These are phyloP conservation scores for Capitella teleta DNA, from an alignment of 1,140 invertebrate species.

Conservation along the genomic window DNA sequence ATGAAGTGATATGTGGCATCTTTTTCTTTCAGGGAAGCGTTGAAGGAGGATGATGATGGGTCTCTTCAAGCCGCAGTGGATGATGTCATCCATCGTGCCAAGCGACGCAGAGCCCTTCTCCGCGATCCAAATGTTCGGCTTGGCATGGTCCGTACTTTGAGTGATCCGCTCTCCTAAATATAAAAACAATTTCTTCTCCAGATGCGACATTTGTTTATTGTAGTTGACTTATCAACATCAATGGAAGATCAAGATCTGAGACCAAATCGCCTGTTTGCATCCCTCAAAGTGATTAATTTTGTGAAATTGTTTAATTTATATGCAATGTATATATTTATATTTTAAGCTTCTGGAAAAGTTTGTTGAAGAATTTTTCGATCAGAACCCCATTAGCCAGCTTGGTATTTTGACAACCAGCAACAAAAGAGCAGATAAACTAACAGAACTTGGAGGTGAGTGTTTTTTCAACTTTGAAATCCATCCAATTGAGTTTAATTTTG, in stretches of 20 bases:
- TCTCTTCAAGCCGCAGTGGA: conserved; percentile 75
- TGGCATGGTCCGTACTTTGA: conserved; percentile 66
- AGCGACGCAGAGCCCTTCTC: conserved; percentile 61
- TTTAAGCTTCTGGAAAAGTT: conserved; percentile 79
- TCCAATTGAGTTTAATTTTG: not conserved
- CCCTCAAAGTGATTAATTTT: conserved; percentile 58
- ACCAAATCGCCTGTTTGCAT: conserved; percentile 79
- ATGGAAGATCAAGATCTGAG: conserved; percentile 92
- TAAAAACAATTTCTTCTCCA: conserved; percentile 20
- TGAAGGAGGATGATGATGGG: conserved; percentile 90
- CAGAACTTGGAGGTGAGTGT: conserved; percentile 64
- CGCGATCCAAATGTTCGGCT: conserved; percentile 63
- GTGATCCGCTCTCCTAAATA: not conserved
- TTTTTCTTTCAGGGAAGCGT: conserved; percentile 61
- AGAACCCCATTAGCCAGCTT: conserved; percentile 95
- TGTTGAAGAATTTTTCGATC: conserved; percentile 93
- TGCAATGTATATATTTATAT: not conserved
- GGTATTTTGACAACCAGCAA: conserved; percentile 84
- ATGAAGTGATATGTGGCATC: not conserved
- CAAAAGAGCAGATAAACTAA: conserved; percentile 84
- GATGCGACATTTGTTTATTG: conserved; percentile 73
- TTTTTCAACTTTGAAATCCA: not conserved
- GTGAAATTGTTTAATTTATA: not conserved
- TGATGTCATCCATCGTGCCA: conserved; percentile 80
- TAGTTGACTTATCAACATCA: conserved; percentile 83